phyloP scores from a whole-genome alignment of 1,140 invertebrate species.

The Palaemon carinicauda region DNA sequence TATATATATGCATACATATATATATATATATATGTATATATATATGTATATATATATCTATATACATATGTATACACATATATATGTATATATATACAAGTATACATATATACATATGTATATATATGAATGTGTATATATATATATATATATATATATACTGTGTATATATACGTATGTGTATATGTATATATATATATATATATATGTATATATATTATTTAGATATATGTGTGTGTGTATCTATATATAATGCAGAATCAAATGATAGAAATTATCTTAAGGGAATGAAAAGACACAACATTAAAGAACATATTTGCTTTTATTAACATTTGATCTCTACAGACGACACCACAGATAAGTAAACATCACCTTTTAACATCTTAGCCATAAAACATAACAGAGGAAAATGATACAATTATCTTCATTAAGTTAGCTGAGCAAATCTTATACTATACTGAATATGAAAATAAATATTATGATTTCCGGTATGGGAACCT shows the following conservation, averaged over 20 bases:
- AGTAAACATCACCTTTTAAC: no score
- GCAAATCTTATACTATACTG: no score
- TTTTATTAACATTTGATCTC: no score
- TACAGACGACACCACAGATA: no score
- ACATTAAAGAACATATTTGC: no score
- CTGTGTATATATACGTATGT: background rate
- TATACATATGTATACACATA: background rate
- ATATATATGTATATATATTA: constrained; percentile 4
- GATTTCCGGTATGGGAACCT: no score
- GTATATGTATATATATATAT: constrained; percentile 1
- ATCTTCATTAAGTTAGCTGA: no score
- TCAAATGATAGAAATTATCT: no score
- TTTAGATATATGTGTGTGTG: background rate
- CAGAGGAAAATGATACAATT: no score
- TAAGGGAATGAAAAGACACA: no score
- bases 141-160: background rate
- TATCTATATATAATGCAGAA: background rate
- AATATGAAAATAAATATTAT: no score
- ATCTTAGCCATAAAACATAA: no score
- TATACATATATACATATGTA: constrained; percentile 9
- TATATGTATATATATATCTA: background rate
- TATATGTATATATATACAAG: constrained; percentile 4
- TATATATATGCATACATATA: background rate
- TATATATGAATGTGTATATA: background rate
- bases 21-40: background rate